A percentile compares a stretch with the other conserved stretches of the same genome.
Evolutionary conservation across 2,113 vertebrate genomes (phyloP).

Genomic region (Ptychochromis oligacanthus): DNA sequence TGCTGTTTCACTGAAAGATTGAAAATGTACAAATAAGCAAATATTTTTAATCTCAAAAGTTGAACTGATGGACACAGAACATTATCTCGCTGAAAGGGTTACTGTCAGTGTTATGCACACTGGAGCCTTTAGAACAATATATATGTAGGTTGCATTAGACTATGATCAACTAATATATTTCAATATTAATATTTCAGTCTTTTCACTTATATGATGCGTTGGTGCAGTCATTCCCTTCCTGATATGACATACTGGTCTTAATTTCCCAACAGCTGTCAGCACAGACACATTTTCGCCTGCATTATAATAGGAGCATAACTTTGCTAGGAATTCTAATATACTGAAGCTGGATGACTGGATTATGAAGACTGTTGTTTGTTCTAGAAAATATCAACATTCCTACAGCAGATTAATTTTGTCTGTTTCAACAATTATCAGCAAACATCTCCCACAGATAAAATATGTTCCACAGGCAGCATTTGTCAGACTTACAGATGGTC

Average conservation of each 20-base stretch:
- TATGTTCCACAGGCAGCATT: background rate
- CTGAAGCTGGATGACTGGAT: background rate
- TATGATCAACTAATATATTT: background rate
- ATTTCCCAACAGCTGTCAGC: background rate
- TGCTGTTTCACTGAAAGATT: background rate
- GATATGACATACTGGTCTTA: background rate
- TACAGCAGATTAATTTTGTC: background rate
- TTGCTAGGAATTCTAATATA: background rate
- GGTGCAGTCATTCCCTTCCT: background rate
- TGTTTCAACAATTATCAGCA: constrained; percentile 19
- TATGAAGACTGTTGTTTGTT: constrained; percentile 9
- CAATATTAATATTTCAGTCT: background rate
- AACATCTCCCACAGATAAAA: constrained; percentile 18
- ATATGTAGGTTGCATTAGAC: background rate
- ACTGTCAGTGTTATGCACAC: background rate
- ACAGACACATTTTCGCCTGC: background rate
- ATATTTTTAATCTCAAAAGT: no score
- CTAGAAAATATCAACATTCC: background rate
- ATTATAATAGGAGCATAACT: background rate
- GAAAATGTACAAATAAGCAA: background rate
- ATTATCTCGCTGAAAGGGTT: background rate
- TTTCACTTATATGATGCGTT: background rate
- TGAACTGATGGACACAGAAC: no score
- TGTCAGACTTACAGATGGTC: constrained; percentile 38
- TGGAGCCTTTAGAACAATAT: background rate